These are phyloP conservation scores for Phortica okadai DNA, from an alignment of 2,888 invertebrate species.

Conservation along the genomic window DNA sequence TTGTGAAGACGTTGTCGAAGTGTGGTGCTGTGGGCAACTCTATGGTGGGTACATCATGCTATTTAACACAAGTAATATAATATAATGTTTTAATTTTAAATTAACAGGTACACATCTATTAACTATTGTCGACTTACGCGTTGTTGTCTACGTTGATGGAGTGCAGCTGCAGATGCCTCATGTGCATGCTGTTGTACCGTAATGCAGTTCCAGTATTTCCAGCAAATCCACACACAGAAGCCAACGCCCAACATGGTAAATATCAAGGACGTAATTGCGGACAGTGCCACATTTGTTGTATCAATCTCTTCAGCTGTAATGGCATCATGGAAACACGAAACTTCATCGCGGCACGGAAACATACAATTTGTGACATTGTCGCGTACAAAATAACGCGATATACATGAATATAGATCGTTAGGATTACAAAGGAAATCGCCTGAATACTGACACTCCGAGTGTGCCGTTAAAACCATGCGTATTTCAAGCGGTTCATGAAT, in stretches of 20 bases:
- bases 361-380: conserved; percentile 74
- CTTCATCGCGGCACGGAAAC: conserved; percentile 73
- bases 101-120: not conserved
- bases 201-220: conserved; percentile 76
- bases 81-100: not conserved
- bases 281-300: conserved; percentile 72
- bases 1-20: conserved; percentile 52
- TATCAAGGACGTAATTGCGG: conserved; percentile 74
- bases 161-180: conserved; percentile 69
- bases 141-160: conserved; percentile 53
- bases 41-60: conserved; percentile 69
- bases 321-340: conserved; percentile 71
- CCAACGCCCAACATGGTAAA: conserved; percentile 75
- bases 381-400: conserved; percentile 72
- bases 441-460: conserved; percentile 68
- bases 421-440: conserved; percentile 71
- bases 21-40: conserved; percentile 64
- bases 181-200: conserved; percentile 74
- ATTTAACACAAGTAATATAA: conserved; percentile 8
- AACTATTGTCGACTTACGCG: conserved; percentile 49
- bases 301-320: conserved; percentile 65
- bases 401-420: conserved; percentile 69
- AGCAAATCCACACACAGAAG: conserved; percentile 74
- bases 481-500: conserved; percentile 70
- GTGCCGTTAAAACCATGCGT: conserved; percentile 72